These are phyloP conservation scores for Eupithecia tripunctaria DNA, from an alignment of 2,888 invertebrate species.

Conservation along the genomic window DNA sequence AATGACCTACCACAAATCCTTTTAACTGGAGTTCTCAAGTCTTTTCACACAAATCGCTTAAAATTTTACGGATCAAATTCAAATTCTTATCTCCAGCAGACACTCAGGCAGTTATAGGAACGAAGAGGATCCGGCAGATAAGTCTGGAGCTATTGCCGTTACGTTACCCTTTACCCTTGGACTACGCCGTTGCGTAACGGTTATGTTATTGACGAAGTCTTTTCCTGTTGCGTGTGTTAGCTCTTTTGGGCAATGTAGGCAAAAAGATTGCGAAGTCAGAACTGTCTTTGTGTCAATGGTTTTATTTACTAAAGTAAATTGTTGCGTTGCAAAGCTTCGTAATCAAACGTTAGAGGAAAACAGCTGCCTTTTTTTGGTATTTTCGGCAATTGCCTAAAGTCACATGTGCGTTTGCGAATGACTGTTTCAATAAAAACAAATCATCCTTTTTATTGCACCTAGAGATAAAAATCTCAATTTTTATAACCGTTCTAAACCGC, in stretches of 20 bases:
- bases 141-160: constrained; percentile 11
- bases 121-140: constrained; percentile 20
- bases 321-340: neutral
- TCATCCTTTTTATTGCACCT: neutral
- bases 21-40: neutral
- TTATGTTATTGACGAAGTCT: neutral
- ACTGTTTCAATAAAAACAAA: constrained; percentile 6
- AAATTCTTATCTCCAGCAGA: constrained; percentile 19
- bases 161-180: constrained; percentile 23
- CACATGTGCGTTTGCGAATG: neutral
- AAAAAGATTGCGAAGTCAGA: neutral
- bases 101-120: constrained; percentile 23
- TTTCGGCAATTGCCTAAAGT: neutral
- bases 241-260: neutral
- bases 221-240: neutral
- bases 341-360: neutral
- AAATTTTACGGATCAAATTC: constrained; percentile 12
- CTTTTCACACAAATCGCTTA: constrained; percentile 12
- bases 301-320: neutral
- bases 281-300: neutral
- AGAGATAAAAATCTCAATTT: constrained; percentile 10
- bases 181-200: neutral
- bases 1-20: neutral
- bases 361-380: neutral
- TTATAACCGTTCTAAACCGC: constrained; percentile 20